These are phyloP conservation scores for Drosophila setifemur DNA, from an alignment of 1,140 invertebrate genomes.

Conservation along the genomic window DNA sequence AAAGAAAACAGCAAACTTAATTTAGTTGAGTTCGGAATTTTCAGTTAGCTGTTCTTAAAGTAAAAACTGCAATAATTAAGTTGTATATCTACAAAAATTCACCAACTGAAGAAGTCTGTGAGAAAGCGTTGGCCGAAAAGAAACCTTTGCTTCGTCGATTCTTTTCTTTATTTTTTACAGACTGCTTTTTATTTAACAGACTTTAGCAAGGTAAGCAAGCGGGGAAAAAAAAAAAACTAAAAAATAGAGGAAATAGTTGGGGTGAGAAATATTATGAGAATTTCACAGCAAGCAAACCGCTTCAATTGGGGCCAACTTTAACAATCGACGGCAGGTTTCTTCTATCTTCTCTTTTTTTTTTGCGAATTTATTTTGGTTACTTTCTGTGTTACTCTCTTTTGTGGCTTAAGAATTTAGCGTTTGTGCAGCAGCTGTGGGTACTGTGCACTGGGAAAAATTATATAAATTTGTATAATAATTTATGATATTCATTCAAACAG, in stretches of 20 bases:
- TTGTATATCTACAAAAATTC: not conserved
- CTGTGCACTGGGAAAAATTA: too few relatives aligned
- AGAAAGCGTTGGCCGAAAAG: slow-evolving; percentile 20
- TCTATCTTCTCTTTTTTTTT: not conserved
- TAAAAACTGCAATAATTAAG: not conserved
- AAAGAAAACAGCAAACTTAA: too few relatives aligned
- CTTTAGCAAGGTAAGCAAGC: too few relatives aligned
- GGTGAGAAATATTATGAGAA: slow-evolving; percentile 1
- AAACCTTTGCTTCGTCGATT: not conserved
- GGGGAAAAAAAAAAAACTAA: too few relatives aligned
- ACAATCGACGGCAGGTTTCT: slow-evolving; percentile 20
- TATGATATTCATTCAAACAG: too few relatives aligned
- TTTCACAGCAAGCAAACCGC: slow-evolving; percentile 24
- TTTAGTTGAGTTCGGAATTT: too few relatives aligned
- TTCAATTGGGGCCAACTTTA: slow-evolving; percentile 10
- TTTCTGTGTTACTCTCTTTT: too few relatives aligned
- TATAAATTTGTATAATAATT: too few relatives aligned
- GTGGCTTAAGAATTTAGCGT: slow-evolving; percentile 13
- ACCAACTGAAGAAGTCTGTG: not conserved
- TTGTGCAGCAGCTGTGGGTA: slow-evolving; percentile 1
- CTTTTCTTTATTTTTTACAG: not conserved
- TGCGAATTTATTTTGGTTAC: not conserved
- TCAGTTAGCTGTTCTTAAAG: too few relatives aligned
- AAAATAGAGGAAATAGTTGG: too few relatives aligned
- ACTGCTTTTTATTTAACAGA: too few relatives aligned